phyloP scores from a whole-genome alignment of 2,797 vertebrate genomes.

The Pseudochirops corinnae region DNA sequence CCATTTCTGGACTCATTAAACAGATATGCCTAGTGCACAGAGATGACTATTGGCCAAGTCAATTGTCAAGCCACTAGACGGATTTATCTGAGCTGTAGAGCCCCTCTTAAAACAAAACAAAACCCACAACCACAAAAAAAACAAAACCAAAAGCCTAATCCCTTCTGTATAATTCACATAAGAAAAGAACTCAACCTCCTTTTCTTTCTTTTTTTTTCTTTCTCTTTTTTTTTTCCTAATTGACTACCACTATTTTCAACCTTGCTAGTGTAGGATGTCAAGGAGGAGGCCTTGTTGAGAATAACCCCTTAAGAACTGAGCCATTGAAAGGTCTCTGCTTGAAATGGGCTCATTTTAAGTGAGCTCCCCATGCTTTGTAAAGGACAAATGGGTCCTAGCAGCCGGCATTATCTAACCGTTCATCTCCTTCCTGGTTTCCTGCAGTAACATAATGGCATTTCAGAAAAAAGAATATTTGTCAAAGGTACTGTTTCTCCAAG shows the following conservation, averaged over 20 bases:
- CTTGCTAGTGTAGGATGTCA: conserved; percentile 56
- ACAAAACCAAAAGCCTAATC: conserved; percentile 66
- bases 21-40: conserved; percentile 52
- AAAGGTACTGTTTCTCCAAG: conserved; percentile 43
- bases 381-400: background rate
- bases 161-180: conserved; percentile 69
- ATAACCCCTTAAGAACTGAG: conserved; percentile 67
- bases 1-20: conserved; percentile 57
- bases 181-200: conserved; percentile 74
- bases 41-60: conserved; percentile 38
- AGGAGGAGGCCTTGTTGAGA: conserved; percentile 63
- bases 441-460: conserved; percentile 51
- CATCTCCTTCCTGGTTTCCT: conserved; percentile 30
- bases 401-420: conserved; percentile 46
- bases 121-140: background rate
- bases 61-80: conserved; percentile 37
- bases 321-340: conserved; percentile 47
- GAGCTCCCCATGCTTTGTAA: conserved; percentile 24
- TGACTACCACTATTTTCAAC: conserved; percentile 73
- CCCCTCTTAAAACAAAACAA: conserved; percentile 55
- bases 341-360: conserved; percentile 66
- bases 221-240: conserved; percentile 67
- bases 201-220: conserved; percentile 70
- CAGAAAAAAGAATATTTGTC: conserved; percentile 32
- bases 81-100: conserved; percentile 62